Evolutionary conservation across 2,888 invertebrate species (phyloP), one percentile per base, ranked within the genome.

Genomic region (Biston betularia): DNA sequence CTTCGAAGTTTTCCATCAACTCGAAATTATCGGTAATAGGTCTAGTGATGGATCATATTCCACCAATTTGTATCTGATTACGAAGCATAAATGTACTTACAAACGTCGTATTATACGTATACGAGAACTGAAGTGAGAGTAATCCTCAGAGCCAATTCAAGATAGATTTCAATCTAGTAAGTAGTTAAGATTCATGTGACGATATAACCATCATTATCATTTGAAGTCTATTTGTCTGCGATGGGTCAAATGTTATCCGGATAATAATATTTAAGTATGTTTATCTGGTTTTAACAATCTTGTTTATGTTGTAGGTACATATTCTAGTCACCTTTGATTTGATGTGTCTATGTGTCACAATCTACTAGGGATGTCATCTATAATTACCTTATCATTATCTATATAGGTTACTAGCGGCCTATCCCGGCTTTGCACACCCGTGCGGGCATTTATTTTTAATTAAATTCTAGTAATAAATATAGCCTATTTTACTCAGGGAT

Each of bases 1-100:
- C 56, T 65, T 66, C 61, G 53, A 67, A 67, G 70, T 71, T 73
- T 70, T 74, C 65, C 73, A 70, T 70, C n/a, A n/a, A n/a, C 61
- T 65, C 48, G 42, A 42, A 54, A 33, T 54, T 42, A 15, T 40
- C 40, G 42, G 59, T 67, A 63, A 71, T 69, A 62, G 58, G 49
- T 64, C 54, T 56, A 53, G 63, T 62, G 64, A 66, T 65, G 60
- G 64, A 71, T 71, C 66, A 62, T 63, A 69, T 72, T 74, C 65
- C 57, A 59, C 69, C 64, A 72, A 72, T 70, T 70, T 65, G 69
- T 68, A 63, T 69, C 69, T 68, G 70, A 74, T 73, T 74, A 70
- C 74, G 64, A 70, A 70, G 60, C 68, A 63, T 65, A 34, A 44
- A 54, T 54, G 56, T n/a, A n/a, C n/a, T n/a, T n/a, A n/a, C n/a